phyloP scores from a whole-genome alignment of 2,797 vertebrate genomes.

The Bovichtus variegatus region DNA sequence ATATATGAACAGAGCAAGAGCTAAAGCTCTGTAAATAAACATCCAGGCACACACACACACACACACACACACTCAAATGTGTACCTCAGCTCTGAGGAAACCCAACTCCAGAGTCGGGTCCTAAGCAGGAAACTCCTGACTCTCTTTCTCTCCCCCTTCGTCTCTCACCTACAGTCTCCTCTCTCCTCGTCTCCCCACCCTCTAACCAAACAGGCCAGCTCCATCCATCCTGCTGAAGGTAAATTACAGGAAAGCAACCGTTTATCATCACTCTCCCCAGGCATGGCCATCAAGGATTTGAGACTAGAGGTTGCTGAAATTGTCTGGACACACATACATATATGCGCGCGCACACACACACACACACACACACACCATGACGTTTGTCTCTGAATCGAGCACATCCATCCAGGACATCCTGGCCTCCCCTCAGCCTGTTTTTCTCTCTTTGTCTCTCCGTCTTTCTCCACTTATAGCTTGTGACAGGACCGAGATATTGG shows the following conservation, averaged over 20 bases:
- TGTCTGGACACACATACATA: constrained; percentile 10
- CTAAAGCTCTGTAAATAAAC: constrained; percentile 81
- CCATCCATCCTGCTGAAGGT: constrained; percentile 69
- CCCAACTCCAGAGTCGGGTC: constrained; percentile 65
- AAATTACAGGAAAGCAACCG: constrained; percentile 81
- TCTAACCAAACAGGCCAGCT: constrained; percentile 73
- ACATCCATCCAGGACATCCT: constrained; percentile 35
- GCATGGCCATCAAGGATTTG: constrained; percentile 48
- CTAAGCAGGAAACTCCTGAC: constrained; percentile 72
- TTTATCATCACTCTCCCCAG: constrained; percentile 76
- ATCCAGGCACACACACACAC: constrained; percentile 48
- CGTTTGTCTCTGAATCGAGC: constrained; percentile 30
- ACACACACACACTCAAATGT: constrained; percentile 57
- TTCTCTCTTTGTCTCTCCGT: not conserved
- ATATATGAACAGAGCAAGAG: constrained; percentile 53
- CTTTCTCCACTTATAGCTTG: not conserved
- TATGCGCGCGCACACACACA: constrained; percentile 17
- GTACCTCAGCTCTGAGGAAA: constrained; percentile 71
- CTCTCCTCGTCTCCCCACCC: constrained; percentile 65
- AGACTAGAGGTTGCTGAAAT: constrained; percentile 43
- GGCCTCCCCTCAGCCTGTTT: constrained; percentile 20
- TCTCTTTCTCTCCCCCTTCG: constrained; percentile 1
- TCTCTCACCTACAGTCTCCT: constrained; percentile 54
- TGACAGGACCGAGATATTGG: not conserved
- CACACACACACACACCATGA: constrained; percentile 9